Evolutionary conservation across 2,113 vertebrate genomes (phyloP).

Genomic region (Prunella fulvescens): DNA sequence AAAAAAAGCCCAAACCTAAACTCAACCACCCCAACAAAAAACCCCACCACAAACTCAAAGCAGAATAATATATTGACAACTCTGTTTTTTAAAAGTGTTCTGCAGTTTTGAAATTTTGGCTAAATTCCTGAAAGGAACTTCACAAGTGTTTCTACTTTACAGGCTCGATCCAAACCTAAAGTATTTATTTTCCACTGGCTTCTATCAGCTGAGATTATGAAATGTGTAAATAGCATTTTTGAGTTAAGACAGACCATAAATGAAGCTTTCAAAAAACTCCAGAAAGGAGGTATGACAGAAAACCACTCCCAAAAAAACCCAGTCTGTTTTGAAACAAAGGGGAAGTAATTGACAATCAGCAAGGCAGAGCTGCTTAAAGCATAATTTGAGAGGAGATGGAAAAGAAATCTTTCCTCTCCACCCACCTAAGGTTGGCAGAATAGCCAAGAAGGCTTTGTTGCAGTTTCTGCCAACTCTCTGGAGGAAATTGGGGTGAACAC

Average conservation of each 20-base stretch:
- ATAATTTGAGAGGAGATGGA: not conserved
- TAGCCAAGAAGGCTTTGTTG: not conserved
- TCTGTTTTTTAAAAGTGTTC: not conserved
- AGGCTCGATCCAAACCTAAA: not conserved
- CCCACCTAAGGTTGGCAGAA: not conserved
- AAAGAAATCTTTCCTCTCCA: not conserved
- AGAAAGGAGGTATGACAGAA: not conserved
- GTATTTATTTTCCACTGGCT: not conserved
- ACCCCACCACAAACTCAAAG: not conserved
- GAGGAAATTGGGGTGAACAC: not conserved
- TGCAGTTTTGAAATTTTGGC: not conserved
- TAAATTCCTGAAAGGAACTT: slow-evolving; percentile 13
- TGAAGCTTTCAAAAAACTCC: not conserved
- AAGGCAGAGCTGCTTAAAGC: not conserved
- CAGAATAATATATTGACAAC: not conserved
- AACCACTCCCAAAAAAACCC: not conserved
- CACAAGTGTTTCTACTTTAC: not conserved
- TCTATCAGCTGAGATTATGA: not conserved
- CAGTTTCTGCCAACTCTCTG: not conserved
- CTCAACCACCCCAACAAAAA: not conserved
- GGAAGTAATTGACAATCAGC: not conserved
- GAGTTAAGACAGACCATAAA: not conserved
- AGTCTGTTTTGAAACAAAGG: not conserved
- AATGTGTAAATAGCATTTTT: not conserved
- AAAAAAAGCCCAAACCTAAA: not conserved